phyloP scores from a whole-genome alignment of 2,888 invertebrate genomes.

The Patella caerulea region DNA sequence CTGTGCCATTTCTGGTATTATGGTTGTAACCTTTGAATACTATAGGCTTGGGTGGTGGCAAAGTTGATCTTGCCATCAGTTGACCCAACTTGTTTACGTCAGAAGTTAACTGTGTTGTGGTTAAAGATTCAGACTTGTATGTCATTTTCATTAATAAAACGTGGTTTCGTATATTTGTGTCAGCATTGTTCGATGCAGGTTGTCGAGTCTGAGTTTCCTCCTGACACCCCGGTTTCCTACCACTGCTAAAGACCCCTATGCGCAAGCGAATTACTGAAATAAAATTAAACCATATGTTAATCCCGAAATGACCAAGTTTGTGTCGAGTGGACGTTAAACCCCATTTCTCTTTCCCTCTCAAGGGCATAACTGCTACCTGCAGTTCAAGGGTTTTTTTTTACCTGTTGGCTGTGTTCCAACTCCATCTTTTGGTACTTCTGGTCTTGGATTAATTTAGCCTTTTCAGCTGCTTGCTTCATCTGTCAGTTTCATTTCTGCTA shows the following conservation, averaged over 20 bases:
- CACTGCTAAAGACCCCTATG: too few species aligned
- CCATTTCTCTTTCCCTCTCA: too few species aligned
- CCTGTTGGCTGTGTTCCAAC: neutral
- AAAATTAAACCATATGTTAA: too few species aligned
- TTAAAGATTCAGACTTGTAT: too few species aligned
- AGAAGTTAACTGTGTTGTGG: too few species aligned
- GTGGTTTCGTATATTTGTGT: neutral
- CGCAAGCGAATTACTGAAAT: too few species aligned
- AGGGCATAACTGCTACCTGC: neutral
- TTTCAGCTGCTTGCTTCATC: neutral
- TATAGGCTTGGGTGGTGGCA: neutral
- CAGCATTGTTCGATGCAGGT: neutral
- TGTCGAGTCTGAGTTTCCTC: neutral
- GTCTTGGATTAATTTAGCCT: neutral
- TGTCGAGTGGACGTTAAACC: too few species aligned
- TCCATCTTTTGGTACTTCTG: neutral
- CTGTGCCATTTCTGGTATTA: neutral
- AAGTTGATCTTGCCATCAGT: neutral
- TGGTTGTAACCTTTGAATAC: neutral
- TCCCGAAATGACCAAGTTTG: too few species aligned
- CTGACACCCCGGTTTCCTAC: too few species aligned
- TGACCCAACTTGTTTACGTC: neutral
- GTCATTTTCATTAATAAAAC: too few species aligned
- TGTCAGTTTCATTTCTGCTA: neutral
- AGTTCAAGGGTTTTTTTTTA: neutral